Evolutionary conservation across 2,797 vertebrate species (phyloP).

Genomic region (Heteromormyrus szaboi): DNA sequence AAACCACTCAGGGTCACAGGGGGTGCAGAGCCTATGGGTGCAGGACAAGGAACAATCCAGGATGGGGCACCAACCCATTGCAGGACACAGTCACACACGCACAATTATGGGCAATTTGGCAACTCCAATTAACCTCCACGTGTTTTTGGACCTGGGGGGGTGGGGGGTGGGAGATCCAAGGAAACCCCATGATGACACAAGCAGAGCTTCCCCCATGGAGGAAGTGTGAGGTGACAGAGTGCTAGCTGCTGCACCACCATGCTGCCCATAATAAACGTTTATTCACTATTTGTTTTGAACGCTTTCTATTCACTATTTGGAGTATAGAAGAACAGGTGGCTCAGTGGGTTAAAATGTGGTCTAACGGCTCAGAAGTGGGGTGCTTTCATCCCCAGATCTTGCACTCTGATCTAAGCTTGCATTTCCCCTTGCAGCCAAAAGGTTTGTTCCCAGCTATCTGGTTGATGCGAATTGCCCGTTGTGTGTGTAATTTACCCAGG

Average conservation of each 20-base stretch:
- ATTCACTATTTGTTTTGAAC: neutral
- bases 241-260: neutral
- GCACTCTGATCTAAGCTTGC: neutral
- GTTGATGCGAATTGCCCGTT: neutral
- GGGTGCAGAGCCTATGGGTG: neutral
- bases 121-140: neutral
- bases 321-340: neutral
- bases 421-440: neutral
- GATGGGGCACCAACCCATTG: neutral
- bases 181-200: neutral
- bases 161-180: no score
- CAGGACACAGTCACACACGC: neutral
- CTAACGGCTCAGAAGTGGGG: neutral
- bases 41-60: neutral
- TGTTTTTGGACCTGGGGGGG: neutral
- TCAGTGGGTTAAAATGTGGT: neutral
- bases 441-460: neutral
- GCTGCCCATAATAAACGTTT: neutral
- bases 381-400: neutral
- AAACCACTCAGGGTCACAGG: neutral
- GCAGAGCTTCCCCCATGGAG: neutral
- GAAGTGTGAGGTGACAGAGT: neutral
- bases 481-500: neutral
- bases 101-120: neutral
- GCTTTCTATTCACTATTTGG: neutral